Percentiles rank a stretch among this genome's conserved stretches.
These are phyloP conservation scores for Epirrhoe tristata DNA, from an alignment of 2,888 invertebrate species.

Conservation along the genomic window DNA sequence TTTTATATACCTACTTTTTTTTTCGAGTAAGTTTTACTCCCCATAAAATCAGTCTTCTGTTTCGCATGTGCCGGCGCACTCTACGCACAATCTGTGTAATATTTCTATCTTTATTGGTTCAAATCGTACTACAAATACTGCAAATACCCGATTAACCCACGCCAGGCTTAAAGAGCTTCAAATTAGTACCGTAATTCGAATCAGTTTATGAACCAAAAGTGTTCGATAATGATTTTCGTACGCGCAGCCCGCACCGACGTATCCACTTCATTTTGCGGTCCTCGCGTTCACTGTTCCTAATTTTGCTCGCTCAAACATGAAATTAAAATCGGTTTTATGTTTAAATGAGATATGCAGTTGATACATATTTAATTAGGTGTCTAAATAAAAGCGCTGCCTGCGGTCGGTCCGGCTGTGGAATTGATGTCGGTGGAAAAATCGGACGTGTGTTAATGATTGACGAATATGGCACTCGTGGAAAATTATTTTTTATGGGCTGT, in stretches of 20 bases:
- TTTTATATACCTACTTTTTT: too few species aligned
- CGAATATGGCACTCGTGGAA: constrained; percentile 9
- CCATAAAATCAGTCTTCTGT: too few species aligned
- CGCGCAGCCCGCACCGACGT: constrained; percentile 57
- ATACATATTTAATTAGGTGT: constrained; percentile 85
- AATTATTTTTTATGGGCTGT: neutral
- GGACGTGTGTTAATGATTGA: constrained; percentile 30
- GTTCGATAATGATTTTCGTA: constrained; percentile 77
- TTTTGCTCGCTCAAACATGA: constrained; percentile 81
- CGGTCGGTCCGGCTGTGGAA: constrained; percentile 60
- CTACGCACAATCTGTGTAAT: too few species aligned
- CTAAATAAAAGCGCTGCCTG: constrained; percentile 78
- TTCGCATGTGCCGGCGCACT: too few species aligned
- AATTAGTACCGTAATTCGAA: constrained; percentile 46
- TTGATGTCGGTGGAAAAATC: constrained; percentile 27
- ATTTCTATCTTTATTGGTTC: constrained; percentile 4
- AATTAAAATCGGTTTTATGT: constrained; percentile 84
- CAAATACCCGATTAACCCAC: constrained; percentile 28
- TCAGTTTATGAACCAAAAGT: constrained; percentile 66
- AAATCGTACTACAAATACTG: constrained; percentile 23
- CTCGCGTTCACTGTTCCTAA: constrained; percentile 76
- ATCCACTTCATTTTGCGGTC: constrained; percentile 83
- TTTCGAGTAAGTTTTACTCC: too few species aligned
- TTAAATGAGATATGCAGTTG: constrained; percentile 83
- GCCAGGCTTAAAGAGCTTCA: constrained; percentile 43